Evolutionary conservation across 2,113 vertebrate species (phyloP).

Genomic region (Chrysochloris asiatica): DNA sequence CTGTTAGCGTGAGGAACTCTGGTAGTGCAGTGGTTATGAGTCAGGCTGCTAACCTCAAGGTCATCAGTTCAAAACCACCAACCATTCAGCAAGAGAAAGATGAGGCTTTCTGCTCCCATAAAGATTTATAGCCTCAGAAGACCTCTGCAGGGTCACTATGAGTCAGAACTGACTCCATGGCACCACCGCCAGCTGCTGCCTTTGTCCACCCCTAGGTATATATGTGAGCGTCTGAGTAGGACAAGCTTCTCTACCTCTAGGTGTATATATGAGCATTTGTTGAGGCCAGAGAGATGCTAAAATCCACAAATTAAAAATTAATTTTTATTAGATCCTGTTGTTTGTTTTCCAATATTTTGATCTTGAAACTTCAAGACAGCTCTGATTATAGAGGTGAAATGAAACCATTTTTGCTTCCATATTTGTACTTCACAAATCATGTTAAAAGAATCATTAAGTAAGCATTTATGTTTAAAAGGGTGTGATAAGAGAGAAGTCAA

Average conservation of each 20-base stretch:
- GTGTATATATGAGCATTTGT: background rate
- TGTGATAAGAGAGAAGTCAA: background rate
- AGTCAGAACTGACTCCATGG: no score
- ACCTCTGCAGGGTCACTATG: no score
- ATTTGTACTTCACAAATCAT: background rate
- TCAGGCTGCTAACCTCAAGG: no score
- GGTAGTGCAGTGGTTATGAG: no score
- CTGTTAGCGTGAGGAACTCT: no score
- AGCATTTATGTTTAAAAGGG: background rate
- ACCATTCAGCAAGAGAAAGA: no score
- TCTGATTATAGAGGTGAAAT: background rate
- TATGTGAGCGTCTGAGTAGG: background rate
- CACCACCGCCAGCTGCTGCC: no score
- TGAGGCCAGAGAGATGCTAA: background rate
- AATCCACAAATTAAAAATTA: background rate
- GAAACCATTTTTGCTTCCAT: background rate
- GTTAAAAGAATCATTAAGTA: constrained; percentile 53
- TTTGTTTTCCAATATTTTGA: constrained; percentile 23
- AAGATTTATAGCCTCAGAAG: no score
- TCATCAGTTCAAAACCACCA: no score
- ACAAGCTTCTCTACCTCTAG: background rate
- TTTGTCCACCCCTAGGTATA: background rate
- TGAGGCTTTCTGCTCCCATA: no score
- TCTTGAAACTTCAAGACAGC: constrained; percentile 1
- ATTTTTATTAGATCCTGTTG: background rate